Base-by-base conservation (phyloP, 1,140 invertebrate species). In the Amyelois transitella region DNA sequence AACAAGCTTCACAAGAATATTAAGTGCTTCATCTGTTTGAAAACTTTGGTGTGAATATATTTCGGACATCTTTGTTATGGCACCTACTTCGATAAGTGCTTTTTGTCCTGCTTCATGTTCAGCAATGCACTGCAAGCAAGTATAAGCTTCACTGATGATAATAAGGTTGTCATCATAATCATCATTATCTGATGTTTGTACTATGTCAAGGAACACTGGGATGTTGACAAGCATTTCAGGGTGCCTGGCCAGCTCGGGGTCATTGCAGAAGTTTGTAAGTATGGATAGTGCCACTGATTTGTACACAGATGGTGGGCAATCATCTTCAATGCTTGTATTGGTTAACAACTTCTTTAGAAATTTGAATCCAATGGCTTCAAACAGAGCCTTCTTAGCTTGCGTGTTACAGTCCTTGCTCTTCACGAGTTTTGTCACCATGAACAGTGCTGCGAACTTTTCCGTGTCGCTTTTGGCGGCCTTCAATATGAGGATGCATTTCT, bases 381-480 rank as follows among this genome's bases (percentile, higher is more conserved):
- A 97, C 0, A 97, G 86, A n/a, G 93, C 88, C 70, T 93, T 93
- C 69, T 95, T 95, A 6, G 92, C 91, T 7, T 87, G 80, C 1
- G 92, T 77, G 56, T 92, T 92, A 70, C 95, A 94, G 64, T 96
- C 93, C 70, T 94, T 94, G 53, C 91, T 92, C 79, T 95, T 95
- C 6, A 96, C 92, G 49, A 96, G 74, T 82, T 97, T 97, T 0
- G 96, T 96, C 20, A 97, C 95, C 92, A 97, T 94, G 76, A 97
- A 96, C 1, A 97, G 88, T 0, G 93, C 95, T 6, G 96, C 96
- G 83, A 97, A 96, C 85, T 96, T 97, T 86, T 97, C 96, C 0
- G 95, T 97, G 82, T 97, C 96, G 68, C 91, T 94, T 55, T 91
- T 91, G 0, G 95, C 94, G 67, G 91, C 90, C 75, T 95, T 93